Conservation (phyloP, 2,113 vertebrate species). For the Pontoporia blainvillei region DNA sequence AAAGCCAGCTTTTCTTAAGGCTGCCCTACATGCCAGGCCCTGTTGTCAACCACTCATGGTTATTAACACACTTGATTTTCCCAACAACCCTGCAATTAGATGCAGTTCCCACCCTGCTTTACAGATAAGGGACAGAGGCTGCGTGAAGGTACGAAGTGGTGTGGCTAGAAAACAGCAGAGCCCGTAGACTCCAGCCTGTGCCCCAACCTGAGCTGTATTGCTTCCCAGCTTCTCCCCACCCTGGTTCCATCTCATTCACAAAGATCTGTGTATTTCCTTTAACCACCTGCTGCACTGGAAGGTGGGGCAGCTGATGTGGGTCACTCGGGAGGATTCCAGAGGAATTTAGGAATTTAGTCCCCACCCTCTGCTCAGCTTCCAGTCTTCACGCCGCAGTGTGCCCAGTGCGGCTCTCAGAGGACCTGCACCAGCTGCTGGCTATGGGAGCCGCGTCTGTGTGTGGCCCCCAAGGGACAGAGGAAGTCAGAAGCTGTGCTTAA, state of each 20-base stretch:
- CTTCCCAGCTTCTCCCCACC: background rate
- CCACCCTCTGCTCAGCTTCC: background rate
- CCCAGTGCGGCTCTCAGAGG: fast-evolving
- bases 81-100: background rate
- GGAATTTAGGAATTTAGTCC: background rate
- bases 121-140: background rate
- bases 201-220: fast-evolving
- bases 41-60: background rate
- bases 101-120: background rate
- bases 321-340: background rate
- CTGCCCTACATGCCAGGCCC: too few species aligned
- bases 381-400: background rate
- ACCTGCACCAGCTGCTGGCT: background rate
- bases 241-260: background rate
- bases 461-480: background rate
- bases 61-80: background rate
- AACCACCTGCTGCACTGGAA: background rate
- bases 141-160: background rate
- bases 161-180: background rate
- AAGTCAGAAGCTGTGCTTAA: background rate
- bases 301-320: fast-evolving
- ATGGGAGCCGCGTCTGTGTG: background rate
- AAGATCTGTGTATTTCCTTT: background rate
- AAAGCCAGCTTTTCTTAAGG: background rate
- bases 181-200: fast-evolving